phyloP scores from a whole-genome alignment of 2,888 invertebrate genomes.

The Platycheirus albimanus region DNA sequence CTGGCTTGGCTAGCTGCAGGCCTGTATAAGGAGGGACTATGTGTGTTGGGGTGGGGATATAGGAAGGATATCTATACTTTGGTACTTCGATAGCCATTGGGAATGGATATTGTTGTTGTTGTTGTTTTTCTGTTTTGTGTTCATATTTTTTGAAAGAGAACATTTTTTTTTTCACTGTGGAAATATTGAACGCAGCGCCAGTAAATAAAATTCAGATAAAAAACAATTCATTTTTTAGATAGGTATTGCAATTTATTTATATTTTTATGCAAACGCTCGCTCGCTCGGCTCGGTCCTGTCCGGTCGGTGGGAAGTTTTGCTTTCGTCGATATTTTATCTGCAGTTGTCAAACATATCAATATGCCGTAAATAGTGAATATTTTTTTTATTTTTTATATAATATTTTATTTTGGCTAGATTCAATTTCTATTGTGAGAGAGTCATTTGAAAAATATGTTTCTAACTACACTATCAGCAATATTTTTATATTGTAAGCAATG shows the following conservation, averaged over 20 bases:
- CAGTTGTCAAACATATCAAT: constrained; percentile 61
- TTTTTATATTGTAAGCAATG: neutral
- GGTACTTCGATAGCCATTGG: constrained; percentile 17
- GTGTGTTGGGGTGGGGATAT: neutral
- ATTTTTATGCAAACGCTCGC: constrained; percentile 31
- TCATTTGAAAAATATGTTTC: neutral
- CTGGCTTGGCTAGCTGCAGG: too few relatives aligned
- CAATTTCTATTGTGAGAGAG: neutral
- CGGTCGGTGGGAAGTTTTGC: constrained; percentile 33
- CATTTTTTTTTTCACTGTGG: neutral
- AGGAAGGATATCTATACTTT: neutral
- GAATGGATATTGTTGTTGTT: constrained; percentile 20
- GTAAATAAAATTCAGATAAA: constrained; percentile 36
- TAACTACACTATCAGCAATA: neutral
- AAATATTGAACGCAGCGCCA: constrained; percentile 17
- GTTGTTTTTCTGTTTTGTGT: neutral
- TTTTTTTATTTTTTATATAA: constrained; percentile 2
- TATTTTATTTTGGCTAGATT: constrained; percentile 2
- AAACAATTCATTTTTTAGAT: constrained; percentile 47
- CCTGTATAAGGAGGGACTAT: too few relatives aligned
- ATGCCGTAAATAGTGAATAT: constrained; percentile 46
- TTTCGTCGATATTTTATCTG: constrained; percentile 45
- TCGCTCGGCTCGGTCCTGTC: too few relatives aligned
- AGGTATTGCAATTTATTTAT: constrained; percentile 56
- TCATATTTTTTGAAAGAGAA: constrained; percentile 8